Base-by-base conservation (phyloP, 2,888 invertebrate genomes). In the Rhagophthalmus giganteus region DNA sequence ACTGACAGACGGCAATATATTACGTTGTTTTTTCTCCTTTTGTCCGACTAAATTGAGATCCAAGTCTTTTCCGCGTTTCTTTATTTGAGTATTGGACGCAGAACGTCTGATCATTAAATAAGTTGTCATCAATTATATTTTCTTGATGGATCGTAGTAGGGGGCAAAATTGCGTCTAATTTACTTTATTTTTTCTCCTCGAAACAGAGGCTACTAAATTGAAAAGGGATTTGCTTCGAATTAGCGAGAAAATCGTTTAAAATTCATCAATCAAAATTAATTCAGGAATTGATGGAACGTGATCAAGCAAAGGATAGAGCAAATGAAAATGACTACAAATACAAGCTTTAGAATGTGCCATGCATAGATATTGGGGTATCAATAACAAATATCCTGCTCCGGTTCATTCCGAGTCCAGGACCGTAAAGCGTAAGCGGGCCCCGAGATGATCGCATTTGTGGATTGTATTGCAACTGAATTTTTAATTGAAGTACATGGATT, bases 351-450 rank as follows among this genome's bases (percentile, higher is more conserved):
- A 55, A 55, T 52, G 54, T 50, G 53, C 62, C 64, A 63, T 64
- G 64, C 62, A 64, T 64, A 64, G 64, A 63, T 64, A 64, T 64
- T 64, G 61, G 55, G 42, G 55, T 63, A 63, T 63, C 62, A 64
- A 63, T 64, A 63, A 63, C 62, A 64, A 64, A 64, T 63, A 60
- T 56, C 45, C 39, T 53, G 52, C 54, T 49, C 52, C 50, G 42
- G 57, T 48, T 58, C 49, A 42, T 51, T 38, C 44, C 40, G 54
- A 41, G 41, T 49, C 20, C 45, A 41, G 42, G 48, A 53, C 40
- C 47, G 47, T 48, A 41, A 53, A 48, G 33, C 47, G 46, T 46
- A 52, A 52, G 52, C 52, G 46, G 38, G 45, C 42, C 34, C 46
- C 46, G 52, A 54, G 54, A 54, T 54, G 54, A 54, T 54, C 54